Evolutionary conservation across 2,888 invertebrate species (phyloP).

Genomic region (Lapara coniferarum): DNA sequence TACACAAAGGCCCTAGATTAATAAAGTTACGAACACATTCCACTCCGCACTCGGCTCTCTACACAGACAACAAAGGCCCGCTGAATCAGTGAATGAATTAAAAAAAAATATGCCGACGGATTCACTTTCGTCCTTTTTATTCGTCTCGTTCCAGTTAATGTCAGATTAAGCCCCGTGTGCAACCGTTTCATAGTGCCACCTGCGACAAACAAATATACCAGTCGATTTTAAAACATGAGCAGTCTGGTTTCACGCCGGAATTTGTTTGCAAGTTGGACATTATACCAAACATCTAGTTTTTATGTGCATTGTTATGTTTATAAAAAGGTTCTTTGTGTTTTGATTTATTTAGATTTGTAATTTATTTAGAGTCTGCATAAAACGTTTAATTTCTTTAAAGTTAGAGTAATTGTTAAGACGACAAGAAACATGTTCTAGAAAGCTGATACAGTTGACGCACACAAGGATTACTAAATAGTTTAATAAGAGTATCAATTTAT

Average conservation of each 20-base stretch:
- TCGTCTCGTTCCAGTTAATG: constrained; percentile 51
- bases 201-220: constrained; percentile 43
- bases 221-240: constrained; percentile 15
- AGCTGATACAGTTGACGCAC: no score
- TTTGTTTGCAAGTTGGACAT: neutral
- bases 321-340: neutral
- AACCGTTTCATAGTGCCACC: constrained; percentile 60
- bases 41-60: neutral
- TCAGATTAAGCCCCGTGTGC: constrained; percentile 57
- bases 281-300: neutral
- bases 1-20: neutral
- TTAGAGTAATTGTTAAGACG: no score
- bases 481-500: no score
- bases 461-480: no score
- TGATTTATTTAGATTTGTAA: neutral
- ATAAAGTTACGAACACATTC: constrained; percentile 2
- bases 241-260: neutral
- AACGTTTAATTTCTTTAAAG: no score
- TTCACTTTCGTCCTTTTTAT: constrained; percentile 29
- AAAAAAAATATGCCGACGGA: constrained; percentile 21
- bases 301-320: neutral
- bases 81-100: constrained; percentile 18
- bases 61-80: constrained; percentile 3
- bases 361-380: no score
- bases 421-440: no score